Evolutionary conservation across 2,797 vertebrate genomes (phyloP).

Genomic region (Acipenser transmontanus): DNA sequence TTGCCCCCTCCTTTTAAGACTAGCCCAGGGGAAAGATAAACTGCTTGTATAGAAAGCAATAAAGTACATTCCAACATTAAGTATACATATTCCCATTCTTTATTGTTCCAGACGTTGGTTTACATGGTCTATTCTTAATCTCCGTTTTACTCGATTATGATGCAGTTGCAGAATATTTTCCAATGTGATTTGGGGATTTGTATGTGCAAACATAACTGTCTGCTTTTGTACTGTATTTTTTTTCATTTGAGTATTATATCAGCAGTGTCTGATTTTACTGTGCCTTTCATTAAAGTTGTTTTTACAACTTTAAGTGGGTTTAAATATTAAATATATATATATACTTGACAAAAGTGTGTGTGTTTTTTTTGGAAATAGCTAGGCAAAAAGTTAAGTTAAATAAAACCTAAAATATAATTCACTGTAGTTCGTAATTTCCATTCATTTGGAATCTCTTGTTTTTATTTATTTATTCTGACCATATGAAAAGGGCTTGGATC

Average conservation of each 20-base stretch:
- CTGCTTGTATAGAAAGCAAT: constrained; percentile 77
- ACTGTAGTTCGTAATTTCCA: not conserved
- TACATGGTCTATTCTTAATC: constrained; percentile 72
- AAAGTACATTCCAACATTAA: constrained; percentile 64
- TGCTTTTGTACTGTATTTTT: constrained; percentile 89
- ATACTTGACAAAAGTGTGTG: constrained; percentile 31
- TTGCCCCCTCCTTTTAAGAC: constrained; percentile 16
- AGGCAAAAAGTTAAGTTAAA: not conserved
- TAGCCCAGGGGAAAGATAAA: constrained; percentile 21
- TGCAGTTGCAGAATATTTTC: constrained; percentile 58
- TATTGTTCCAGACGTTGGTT: constrained; percentile 30
- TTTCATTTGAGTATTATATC: constrained; percentile 85
- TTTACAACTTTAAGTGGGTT: constrained; percentile 95
- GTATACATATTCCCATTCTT: constrained; percentile 31
- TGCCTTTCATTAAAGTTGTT: constrained; percentile 94
- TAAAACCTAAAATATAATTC: not conserved
- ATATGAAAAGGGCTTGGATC: not conserved
- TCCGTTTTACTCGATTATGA: constrained; percentile 37
- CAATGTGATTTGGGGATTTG: constrained; percentile 73
- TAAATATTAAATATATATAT: constrained; percentile 78
- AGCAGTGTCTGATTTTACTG: constrained; percentile 96
- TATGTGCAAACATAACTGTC: constrained; percentile 86
- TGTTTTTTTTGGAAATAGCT: constrained; percentile 7
- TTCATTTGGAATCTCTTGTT: not conserved
- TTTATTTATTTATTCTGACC: not conserved